Percentiles rank a stretch among this genome's conserved stretches.
Conservation (phyloP, 2,888 invertebrate genomes). For the Ypsolopha sequella region DNA sequence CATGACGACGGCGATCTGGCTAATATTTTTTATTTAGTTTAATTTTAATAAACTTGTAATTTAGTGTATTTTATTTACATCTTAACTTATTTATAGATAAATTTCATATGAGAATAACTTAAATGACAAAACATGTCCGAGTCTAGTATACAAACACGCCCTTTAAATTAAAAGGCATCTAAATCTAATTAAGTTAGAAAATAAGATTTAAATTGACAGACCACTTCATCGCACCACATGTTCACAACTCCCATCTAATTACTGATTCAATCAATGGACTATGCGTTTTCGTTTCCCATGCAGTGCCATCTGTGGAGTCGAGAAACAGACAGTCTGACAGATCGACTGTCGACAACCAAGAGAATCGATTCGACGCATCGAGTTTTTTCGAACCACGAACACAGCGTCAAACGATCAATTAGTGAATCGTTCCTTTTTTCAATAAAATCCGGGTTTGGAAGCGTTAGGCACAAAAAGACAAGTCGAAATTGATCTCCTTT, state of each 20-base stretch:
- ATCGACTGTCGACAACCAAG: constrained; percentile 45
- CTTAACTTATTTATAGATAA: no score
- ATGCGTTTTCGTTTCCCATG: constrained; percentile 23
- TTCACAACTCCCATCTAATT: constrained; percentile 32
- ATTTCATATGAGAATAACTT: no score
- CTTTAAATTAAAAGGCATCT: background rate
- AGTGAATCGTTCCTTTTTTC: constrained; percentile 53
- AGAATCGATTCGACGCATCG: constrained; percentile 51
- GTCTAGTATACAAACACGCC: no score
- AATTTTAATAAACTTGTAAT: no score
- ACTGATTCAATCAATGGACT: constrained; percentile 18
- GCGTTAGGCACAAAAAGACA: constrained; percentile 37
- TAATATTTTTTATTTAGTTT: no score
- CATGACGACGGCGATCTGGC: no score
- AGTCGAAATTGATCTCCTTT: background rate
- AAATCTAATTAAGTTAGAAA: constrained; percentile 32
- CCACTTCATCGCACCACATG: constrained; percentile 23
- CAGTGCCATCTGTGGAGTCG: constrained; percentile 49
- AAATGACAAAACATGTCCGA: no score
- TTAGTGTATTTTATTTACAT: no score
- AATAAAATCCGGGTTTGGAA: constrained; percentile 50
- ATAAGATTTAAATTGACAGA: constrained; percentile 26
- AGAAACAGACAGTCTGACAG: constrained; percentile 18
- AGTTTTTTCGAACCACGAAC: constrained; percentile 37
- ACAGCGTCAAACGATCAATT: constrained; percentile 44